These are phyloP conservation scores for Aphaenogaster ashmeadi DNA, from an alignment of 1,140 invertebrate species.

Conservation along the genomic window DNA sequence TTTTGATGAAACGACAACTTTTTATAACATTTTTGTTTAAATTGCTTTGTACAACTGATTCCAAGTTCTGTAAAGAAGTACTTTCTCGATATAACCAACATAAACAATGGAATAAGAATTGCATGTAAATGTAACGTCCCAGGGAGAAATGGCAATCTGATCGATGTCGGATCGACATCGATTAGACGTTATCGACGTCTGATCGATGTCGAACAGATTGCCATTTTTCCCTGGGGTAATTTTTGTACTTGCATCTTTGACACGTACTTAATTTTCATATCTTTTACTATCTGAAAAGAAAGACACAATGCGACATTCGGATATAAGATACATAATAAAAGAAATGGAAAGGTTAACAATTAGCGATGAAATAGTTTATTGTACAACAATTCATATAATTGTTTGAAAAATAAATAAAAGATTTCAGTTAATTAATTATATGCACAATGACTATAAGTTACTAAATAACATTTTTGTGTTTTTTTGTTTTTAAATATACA, in stretches of 20 bases:
- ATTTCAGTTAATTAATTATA: neutral
- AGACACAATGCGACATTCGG: neutral
- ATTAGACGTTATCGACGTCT: too few relatives aligned
- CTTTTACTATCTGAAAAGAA: neutral
- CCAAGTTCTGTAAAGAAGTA: neutral
- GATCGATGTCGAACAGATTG: too few relatives aligned
- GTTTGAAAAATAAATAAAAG: neutral
- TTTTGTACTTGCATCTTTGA: neutral
- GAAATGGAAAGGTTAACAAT: neutral
- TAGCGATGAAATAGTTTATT: too few relatives aligned
- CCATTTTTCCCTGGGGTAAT: neutral
- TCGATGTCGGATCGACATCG: too few relatives aligned
- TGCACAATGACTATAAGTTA: neutral
- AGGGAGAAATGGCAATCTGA: too few relatives aligned
- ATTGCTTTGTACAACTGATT: neutral
- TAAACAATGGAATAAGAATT: neutral
- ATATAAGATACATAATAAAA: neutral
- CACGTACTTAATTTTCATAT: neutral
- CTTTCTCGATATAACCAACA: neutral
- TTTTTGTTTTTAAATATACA: too few relatives aligned
- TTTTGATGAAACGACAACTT: neutral
- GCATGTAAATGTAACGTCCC: neutral
- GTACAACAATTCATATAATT: neutral
- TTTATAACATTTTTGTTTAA: neutral
- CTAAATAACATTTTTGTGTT: neutral